phyloP scores from a whole-genome alignment of 2,113 vertebrate genomes.

The Edolisoma coerulescens region DNA sequence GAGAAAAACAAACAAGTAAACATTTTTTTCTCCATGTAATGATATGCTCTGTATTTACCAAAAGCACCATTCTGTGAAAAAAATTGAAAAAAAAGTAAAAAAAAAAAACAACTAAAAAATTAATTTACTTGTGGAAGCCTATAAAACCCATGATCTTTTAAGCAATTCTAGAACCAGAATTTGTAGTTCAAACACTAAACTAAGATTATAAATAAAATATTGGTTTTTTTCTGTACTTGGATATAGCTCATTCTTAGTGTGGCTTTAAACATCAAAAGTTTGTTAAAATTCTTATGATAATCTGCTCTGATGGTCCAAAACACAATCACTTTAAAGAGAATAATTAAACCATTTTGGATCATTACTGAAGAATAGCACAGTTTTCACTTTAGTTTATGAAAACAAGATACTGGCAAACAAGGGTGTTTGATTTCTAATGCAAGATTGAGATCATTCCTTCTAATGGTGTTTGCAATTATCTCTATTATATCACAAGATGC shows the following conservation, averaged over 20 bases:
- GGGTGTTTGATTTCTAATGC: background rate
- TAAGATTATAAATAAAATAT: slow-evolving; percentile 98
- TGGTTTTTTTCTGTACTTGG: slow-evolving; percentile 86
- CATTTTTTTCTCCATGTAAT: slow-evolving; percentile 89
- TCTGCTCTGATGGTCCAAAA: slow-evolving; percentile 1
- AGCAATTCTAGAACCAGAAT: slow-evolving; percentile 92
- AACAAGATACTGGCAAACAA: background rate
- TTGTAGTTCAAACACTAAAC: slow-evolving; percentile 97
- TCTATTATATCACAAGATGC: background rate
- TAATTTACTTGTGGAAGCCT: slow-evolving; percentile 90
- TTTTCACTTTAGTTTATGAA: background rate
- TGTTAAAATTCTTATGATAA: background rate
- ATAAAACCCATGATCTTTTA: slow-evolving; percentile 88
- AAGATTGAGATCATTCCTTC: background rate
- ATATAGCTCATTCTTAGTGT: slow-evolving; percentile 73
- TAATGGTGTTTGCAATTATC: background rate
- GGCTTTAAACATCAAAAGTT: slow-evolving; percentile 52
- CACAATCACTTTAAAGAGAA: background rate
- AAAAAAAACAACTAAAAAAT: slow-evolving; percentile 35
- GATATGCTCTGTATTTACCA: slow-evolving; percentile 81
- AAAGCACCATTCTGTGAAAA: slow-evolving; percentile 83
- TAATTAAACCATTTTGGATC: background rate
- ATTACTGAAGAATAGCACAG: slow-evolving; percentile 9
- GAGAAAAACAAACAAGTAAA: slow-evolving; percentile 14
- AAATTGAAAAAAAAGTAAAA: slow-evolving; percentile 44